Percentiles rank a stretch among this genome's conserved stretches.
phyloP scores from a whole-genome alignment of 2,888 invertebrate species.

The Deroplatys truncata region DNA sequence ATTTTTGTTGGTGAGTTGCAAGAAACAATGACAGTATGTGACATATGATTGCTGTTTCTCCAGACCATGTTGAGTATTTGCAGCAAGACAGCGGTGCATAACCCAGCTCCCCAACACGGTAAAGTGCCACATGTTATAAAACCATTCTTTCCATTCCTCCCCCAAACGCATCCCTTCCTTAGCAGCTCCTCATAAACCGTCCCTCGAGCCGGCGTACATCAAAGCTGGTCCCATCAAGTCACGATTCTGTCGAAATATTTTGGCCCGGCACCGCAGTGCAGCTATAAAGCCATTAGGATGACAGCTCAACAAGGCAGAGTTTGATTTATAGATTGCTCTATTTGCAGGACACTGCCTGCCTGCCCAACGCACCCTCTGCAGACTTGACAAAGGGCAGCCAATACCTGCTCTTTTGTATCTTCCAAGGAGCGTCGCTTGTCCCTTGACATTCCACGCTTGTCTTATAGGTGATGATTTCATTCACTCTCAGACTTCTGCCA shows the following conservation, averaged over 20 bases:
- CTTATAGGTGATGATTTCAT: no score
- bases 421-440: neutral
- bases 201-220: neutral
- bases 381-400: neutral
- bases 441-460: no score
- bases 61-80: no score
- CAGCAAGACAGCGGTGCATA: no score
- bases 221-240: neutral
- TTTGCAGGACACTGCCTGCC: neutral
- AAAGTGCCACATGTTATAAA: neutral
- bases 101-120: neutral
- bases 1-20: no score
- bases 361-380: neutral
- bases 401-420: neutral
- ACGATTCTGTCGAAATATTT: slow-evolving; percentile 3
- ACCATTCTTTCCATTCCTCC: neutral
- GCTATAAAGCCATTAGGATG: neutral
- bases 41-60: no score
- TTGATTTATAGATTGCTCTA: neutral
- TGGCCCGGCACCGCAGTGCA: neutral
- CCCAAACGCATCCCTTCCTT: neutral
- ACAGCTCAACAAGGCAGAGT: neutral
- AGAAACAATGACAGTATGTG: no score
- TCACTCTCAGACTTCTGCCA: no score
- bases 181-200: neutral